Evolutionary conservation across 2,888 invertebrate genomes (phyloP), one percentile per base, ranked within the genome.

Genomic region (Oscheius sp.): DNA sequence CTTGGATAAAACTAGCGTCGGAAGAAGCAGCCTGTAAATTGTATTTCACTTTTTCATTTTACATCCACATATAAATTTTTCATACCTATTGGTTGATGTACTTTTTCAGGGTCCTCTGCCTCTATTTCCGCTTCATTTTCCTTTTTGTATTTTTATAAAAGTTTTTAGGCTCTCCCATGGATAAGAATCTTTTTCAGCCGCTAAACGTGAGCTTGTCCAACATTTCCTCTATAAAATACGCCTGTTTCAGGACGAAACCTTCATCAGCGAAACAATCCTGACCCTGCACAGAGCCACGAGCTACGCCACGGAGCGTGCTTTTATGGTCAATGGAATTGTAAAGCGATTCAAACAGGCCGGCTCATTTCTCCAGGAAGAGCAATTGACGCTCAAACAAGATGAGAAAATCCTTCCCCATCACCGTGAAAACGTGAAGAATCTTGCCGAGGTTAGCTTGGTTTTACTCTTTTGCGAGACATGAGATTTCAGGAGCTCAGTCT

Each of bases 41-140:
- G 9, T 37, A 13, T 60, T 13, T 60, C 35, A 35, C 10, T 60
- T 60, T 60, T 60, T 35, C 37, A 60, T 37, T 37, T 60, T 60
- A 35, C 37, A 37, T 35, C 9, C 9, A 33, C 13, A 35, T 33
- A 35, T 35, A 60, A 35, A 35, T 60, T 60, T 35, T 33, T 13
- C 60, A 13, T 7, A 60, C n/a, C 13, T 37, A 35, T 21, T 53
- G 10, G 3, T 53, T 53, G 21, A 7, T 53, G 3, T 53, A 53
- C 10, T 53, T 53, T 42, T 5, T 7, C 42, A 42, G 7, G 42
- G 42, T 11, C 10, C 10, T 7, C 53, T 11, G 5, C 29, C 29
- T 53, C 10, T 53, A 5, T 4, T 53, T 7, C 53, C 10, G 3
- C 53, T 4, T 4, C 3, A 21, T 10, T 53, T 21, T 29, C 53